A percentile compares a stretch with the other conserved stretches of the same genome.
Evolutionary conservation across 2,113 vertebrate genomes (phyloP).

Genomic region (Platysteira castanea): DNA sequence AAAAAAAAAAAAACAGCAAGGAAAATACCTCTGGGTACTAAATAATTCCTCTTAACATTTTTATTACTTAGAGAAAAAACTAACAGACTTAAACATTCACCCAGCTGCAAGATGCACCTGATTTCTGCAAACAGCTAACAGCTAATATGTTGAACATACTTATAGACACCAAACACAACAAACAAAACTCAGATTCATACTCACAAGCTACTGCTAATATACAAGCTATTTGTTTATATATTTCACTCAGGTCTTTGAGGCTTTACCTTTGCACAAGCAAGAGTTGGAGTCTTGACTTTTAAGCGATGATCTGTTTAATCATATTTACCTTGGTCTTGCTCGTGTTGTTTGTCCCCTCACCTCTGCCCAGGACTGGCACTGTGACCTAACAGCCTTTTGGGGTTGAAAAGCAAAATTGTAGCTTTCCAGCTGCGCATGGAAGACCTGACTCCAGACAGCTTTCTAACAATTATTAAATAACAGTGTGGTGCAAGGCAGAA

Average conservation of each 20-base stretch:
- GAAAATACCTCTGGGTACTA: not conserved
- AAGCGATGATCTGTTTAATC: not conserved
- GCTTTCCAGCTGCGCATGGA: not conserved
- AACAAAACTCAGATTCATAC: not conserved
- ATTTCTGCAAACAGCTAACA: not conserved
- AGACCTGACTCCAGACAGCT: not conserved
- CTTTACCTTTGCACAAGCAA: not conserved
- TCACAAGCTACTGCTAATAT: not conserved
- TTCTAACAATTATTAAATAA: not conserved
- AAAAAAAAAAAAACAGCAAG: not conserved
- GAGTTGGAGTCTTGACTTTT: accelerated
- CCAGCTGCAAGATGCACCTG: not conserved
- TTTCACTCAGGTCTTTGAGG: not conserved
- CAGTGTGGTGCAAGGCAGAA: accelerated
- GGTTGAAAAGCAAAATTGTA: not conserved
- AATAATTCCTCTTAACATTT: not conserved
- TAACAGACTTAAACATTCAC: not conserved
- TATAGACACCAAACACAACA: not conserved
- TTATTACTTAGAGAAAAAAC: not conserved
- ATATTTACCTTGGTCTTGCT: not conserved
- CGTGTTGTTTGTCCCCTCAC: accelerated
- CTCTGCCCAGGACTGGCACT: not conserved
- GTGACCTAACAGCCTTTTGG: not conserved
- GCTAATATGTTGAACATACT: not conserved
- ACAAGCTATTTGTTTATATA: not conserved